Base-by-base conservation (phyloP, 1,140 invertebrate genomes). In the Scaptomyza montana region DNA sequence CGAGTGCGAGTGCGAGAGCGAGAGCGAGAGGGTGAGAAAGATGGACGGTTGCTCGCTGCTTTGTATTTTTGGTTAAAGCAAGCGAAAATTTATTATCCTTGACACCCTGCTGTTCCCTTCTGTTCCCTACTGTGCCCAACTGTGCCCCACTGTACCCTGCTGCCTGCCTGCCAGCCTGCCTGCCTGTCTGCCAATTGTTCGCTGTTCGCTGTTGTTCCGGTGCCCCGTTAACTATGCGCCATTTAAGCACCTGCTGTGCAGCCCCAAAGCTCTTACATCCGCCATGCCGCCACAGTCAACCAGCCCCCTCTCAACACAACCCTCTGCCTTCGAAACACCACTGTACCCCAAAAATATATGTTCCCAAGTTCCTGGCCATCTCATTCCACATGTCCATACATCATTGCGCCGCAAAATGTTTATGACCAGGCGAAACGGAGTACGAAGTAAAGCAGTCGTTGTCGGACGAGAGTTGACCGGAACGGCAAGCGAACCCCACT, bases 341-440 rank as follows among this genome's bases (percentile, higher is more conserved):
- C 21, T 25, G 3, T 25, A 25, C 21, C 21, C 21, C 21, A 1
- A 25, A 25, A 25, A 25, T 25, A 25, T 25, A 36, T 55, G 28
- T 36, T 9, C 51, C 9, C 50, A 12, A 16, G 10, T 28, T 36
- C 25, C 25, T 13, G 12, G 10, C 46, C 64, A 47, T 50, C 55
- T 61, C 63, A 50, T 12, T 7, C 36, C 65, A 71, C 46, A 68
- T 78, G 75, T 69, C 81, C 84, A 86, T 86, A 87, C 82, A 86
- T 87, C 82, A 86, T 78, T 78, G 78, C 62, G 78, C 82, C 78
- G 57, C 82, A 87, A 82, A 87, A 86, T 86, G 82, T 87, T 82
- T 85, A 85, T 85, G 81, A 76, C n/a, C 39, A 43, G 39, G 12
- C 3, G 3, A 43, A 43, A n/a, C 39, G 39, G 39, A 4, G 10